phyloP scores from a whole-genome alignment of 1,140 invertebrate genomes.

The Ridgeia piscesae region DNA sequence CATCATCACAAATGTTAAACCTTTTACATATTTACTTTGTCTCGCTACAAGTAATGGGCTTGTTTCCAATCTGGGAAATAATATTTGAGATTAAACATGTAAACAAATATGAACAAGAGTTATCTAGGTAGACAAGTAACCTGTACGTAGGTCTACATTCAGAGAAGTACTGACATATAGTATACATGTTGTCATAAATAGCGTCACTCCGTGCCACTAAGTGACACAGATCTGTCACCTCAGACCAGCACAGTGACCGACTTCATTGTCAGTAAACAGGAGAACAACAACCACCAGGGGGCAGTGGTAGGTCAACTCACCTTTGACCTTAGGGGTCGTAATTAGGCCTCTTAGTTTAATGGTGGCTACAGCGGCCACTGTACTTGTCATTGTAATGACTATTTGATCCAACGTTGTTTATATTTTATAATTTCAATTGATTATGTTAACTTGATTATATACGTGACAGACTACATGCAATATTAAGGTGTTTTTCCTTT shows the following conservation, averaged over 20 bases:
- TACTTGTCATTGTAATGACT: too few species aligned
- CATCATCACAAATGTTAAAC: too few species aligned
- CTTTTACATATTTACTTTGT: too few species aligned
- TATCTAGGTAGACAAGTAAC: neutral
- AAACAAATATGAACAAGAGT: neutral
- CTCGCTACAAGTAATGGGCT: too few species aligned
- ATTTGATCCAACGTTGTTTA: too few species aligned
- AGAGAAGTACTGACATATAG: neutral
- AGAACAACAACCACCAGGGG: neutral
- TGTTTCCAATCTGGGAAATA: too few species aligned
- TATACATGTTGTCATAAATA: neutral
- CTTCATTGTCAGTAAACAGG: neutral
- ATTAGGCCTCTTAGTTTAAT: neutral
- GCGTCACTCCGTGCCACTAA: neutral
- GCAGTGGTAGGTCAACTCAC: neutral
- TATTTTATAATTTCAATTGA: too few species aligned
- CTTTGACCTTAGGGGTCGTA: neutral
- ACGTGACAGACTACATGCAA: too few species aligned
- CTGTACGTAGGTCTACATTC: neutral
- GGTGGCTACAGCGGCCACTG: too few species aligned
- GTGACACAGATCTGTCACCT: neutral
- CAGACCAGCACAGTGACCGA: neutral
- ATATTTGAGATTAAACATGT: too few species aligned
- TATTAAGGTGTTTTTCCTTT: too few species aligned
- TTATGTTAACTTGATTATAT: too few species aligned